Evolutionary conservation across 2,888 invertebrate genomes (phyloP), one percentile per base, ranked within the genome.

Genomic region (Zelleria hepariella): DNA sequence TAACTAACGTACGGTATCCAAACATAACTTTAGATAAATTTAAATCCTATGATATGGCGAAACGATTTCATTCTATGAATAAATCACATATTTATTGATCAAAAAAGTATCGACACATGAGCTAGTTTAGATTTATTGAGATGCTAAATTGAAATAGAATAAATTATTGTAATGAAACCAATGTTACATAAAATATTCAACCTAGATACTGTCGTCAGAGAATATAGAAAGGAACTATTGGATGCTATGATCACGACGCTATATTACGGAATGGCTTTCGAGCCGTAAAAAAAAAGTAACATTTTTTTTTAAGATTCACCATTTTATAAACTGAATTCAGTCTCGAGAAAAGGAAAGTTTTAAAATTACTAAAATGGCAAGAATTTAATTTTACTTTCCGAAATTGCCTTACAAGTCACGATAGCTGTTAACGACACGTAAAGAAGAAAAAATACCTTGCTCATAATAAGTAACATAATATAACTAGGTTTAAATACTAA

Each of bases 41-140:
- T 69, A 72, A 71, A 63, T 62, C 60, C 67, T 74, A 76, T 78
- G 77, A 78, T 78, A 80, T 78, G 79, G 76, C 72, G 77, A 69
- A 74, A 74, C 61, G 68, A 32, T 32, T 32, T 10, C 2, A 10
- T 6, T 32, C 32, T 32, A n/a, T n/a, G n/a, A n/a, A n/a, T n/a
- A 32, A 32, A 32, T 32, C 32, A 32, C 2, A 32, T 32, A 6
- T 32, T 32, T 10, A 32, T 32, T n/a, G n/a, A n/a, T n/a, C n/a
- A n/a, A 1, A 32, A 32, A 3, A 32, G 32, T 32, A 5, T n/a
- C n/a, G n/a, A n/a, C n/a, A n/a, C 6, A 32, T 32, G 32, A 32
- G 32, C 7, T 32, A 32, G 10, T 32, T 32, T 32, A 32, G 2
- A 10, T 32, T 32, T 32, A 32, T 32, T 32, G 7, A 2, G 32